Base-by-base conservation (phyloP, 2,113 vertebrate species). In the Spermophilus dauricus region DNA sequence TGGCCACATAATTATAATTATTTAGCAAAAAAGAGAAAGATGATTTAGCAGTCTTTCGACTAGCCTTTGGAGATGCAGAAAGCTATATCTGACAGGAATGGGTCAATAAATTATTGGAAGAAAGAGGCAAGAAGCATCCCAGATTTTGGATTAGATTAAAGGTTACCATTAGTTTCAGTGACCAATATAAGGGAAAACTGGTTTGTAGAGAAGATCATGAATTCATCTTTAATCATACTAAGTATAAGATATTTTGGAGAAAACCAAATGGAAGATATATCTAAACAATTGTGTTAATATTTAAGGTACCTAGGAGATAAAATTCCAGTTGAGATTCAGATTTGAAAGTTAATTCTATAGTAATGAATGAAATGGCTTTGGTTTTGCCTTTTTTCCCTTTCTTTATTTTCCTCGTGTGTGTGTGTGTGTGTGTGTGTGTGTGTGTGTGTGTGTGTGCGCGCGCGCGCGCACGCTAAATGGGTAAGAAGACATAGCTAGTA, bases 31-130 rank as follows among this genome's bases (percentile, higher is more conserved):
- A 30, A 37, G 63, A 28, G 7, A 82, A 95, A 93, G 32, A 14
- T 18, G 8, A 61, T 24, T 80, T 67, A 61, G 53, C 63, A 69
- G 48, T 10, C 32, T 70, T 86, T 72, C 61, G 63, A 97, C 37
- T 94, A 97, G 97, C 92, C 96, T 91, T 89, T 42, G 88, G 63
- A 82, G 48, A 39, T 4, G 24, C 67, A 89, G 69, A 89, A 95
- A 65, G 18, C 67, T 69, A 6, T 37, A 24, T 18, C 9, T 75
- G 45, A 26, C 0, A 75, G 48, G 13, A n/a, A 42, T 37, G 53
- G 10, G 20, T 84, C 67, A 37, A 9, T 37, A 83, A 83, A 14
- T 80, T 80, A 30, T 14, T 30, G 34, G 45, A 87, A 56, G 9
- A 48, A 72, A 58, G 28, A 77, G 16, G 70, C 14, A 77, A 69